Percentiles rank a stretch among this genome's conserved stretches.
These are phyloP conservation scores for Microplitis demolitor DNA, from an alignment of 1,140 invertebrate genomes.

Conservation along the genomic window DNA sequence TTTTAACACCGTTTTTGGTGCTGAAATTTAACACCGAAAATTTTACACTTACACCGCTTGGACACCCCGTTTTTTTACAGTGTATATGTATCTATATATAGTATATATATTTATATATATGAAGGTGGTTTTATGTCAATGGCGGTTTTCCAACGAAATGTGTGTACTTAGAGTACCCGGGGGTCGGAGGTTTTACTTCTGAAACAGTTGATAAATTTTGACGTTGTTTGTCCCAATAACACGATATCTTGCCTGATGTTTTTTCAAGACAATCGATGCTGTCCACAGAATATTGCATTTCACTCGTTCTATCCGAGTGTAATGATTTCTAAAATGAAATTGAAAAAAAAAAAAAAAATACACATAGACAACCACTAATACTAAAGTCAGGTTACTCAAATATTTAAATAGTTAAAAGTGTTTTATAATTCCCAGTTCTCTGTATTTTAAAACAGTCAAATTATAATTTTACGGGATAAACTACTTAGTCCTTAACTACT, in stretches of 20 bases:
- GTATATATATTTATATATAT: neutral
- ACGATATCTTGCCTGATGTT: conserved; percentile 32
- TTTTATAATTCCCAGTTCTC: too few relatives aligned
- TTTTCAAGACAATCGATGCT: conserved; percentile 55
- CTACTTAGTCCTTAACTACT: too few relatives aligned
- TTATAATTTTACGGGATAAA: too few relatives aligned
- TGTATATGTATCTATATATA: neutral
- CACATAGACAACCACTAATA: conserved; percentile 14
- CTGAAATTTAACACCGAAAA: too few relatives aligned
- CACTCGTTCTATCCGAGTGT: conserved; percentile 71
- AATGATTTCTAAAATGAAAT: conserved; percentile 64
- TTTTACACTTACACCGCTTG: too few relatives aligned
- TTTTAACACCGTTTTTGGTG: too few relatives aligned
- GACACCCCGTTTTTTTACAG: neutral
- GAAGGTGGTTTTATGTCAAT: conserved; percentile 34
- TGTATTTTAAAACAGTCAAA: too few relatives aligned
- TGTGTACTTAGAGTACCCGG: conserved; percentile 43
- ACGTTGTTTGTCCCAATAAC: conserved; percentile 36
- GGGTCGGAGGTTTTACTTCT: conserved; percentile 35
- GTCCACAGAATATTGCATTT: conserved; percentile 71
- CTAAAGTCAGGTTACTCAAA: neutral
- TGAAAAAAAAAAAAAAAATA: neutral
- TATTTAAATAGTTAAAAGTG: too few relatives aligned
- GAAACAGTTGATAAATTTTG: conserved; percentile 47
- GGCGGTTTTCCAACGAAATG: conserved; percentile 48